Evolutionary conservation across 2,888 invertebrate species (phyloP).

Genomic region (Apantesis nais): DNA sequence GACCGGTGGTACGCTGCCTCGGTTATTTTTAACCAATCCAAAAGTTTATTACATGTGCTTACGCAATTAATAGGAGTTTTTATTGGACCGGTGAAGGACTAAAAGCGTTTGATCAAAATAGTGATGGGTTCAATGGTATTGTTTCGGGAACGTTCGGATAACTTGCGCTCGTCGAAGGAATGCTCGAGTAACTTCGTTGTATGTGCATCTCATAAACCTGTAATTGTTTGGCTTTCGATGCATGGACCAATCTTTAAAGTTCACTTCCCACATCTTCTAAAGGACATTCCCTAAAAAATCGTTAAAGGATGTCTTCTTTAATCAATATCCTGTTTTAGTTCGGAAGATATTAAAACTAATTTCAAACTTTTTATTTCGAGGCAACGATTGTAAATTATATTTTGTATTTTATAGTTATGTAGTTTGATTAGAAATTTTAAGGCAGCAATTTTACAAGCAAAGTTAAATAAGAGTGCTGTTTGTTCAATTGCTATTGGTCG

Average conservation of each 20-base stretch:
- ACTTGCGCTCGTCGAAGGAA: slow-evolving; percentile 32
- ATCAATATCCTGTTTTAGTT: background rate
- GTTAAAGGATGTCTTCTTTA: slow-evolving; percentile 3
- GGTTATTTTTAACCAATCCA: slow-evolving; percentile 83
- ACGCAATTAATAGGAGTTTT: slow-evolving; percentile 84
- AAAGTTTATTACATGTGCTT: slow-evolving; percentile 83
- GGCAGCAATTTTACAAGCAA: background rate
- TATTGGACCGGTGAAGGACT: slow-evolving; percentile 82
- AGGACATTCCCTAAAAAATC: slow-evolving; percentile 7
- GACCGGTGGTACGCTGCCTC: slow-evolving; percentile 67
- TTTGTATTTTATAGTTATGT: background rate
- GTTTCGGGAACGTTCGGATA: slow-evolving; percentile 55
- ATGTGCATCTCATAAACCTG: slow-evolving; percentile 36
- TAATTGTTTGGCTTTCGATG: slow-evolving; percentile 38
- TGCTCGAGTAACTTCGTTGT: slow-evolving; percentile 32
- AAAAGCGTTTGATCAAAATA: slow-evolving; percentile 72
- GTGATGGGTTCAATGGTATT: slow-evolving; percentile 55
- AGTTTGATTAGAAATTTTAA: background rate
- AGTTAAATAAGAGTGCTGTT: background rate
- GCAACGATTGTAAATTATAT: background rate
- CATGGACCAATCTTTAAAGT: slow-evolving; percentile 15
- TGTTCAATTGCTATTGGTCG: background rate
- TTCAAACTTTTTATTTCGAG: background rate
- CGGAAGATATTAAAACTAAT: background rate
- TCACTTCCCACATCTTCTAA: slow-evolving; percentile 19